Evolutionary conservation across 2,888 invertebrate genomes (phyloP).

Genomic region (Chloroclystis v-ata): DNA sequence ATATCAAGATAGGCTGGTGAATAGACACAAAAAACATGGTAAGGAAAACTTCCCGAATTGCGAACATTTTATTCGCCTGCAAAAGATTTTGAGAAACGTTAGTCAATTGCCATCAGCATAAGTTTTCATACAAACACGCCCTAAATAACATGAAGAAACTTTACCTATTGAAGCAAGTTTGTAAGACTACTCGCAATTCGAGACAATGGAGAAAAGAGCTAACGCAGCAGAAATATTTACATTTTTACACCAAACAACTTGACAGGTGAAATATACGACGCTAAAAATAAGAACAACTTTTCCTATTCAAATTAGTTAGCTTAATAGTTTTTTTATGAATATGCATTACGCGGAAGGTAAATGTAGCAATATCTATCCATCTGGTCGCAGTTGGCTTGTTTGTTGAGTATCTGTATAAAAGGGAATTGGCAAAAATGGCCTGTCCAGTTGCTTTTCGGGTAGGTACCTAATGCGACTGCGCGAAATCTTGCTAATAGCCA

Average conservation of each 20-base stretch:
- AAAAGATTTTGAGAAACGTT: constrained; percentile 24
- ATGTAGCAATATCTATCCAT: no score
- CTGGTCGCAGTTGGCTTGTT: constrained; percentile 8
- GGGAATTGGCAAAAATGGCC: constrained; percentile 44
- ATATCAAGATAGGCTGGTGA: background rate
- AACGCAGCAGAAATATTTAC: constrained; percentile 38
- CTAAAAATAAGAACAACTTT: constrained; percentile 17
- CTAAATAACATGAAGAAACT: constrained; percentile 32
- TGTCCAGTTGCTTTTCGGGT: constrained; percentile 60
- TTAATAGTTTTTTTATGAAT: background rate
- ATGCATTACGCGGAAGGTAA: background rate
- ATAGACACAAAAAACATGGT: background rate
- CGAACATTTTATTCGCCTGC: constrained; percentile 4
- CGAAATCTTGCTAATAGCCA: constrained; percentile 77
- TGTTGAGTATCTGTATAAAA: constrained; percentile 43
- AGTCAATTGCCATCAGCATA: constrained; percentile 30
- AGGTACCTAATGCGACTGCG: constrained; percentile 75
- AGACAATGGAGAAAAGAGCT: constrained; percentile 30
- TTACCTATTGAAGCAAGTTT: constrained; percentile 30
- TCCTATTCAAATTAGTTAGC: constrained; percentile 9
- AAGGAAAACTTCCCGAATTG: background rate
- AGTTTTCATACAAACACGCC: constrained; percentile 30
- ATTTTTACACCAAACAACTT: constrained; percentile 44
- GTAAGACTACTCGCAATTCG: constrained; percentile 27
- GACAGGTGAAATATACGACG: constrained; percentile 29